A percentile compares a stretch with the other conserved stretches of the same genome.
Conservation (phyloP, 2,888 invertebrate species). For the Empis livida region DNA sequence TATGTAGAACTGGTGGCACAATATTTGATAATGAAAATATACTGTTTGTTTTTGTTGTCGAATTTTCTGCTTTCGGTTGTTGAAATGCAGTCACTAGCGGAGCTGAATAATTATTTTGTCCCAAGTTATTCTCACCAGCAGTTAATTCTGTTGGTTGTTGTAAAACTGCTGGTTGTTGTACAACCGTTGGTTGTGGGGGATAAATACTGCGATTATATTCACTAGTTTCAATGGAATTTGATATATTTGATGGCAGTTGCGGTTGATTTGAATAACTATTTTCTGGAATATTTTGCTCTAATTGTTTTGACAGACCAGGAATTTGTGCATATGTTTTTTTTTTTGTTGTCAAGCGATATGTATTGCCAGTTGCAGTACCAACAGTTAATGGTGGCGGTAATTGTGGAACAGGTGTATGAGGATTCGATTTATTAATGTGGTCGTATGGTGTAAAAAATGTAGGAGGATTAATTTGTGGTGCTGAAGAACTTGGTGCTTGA, state of each 20-base stretch:
- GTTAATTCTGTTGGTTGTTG: neutral
- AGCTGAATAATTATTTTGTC: slow-evolving; percentile 3
- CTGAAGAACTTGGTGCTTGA: too few species aligned
- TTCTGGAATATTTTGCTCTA: slow-evolving; percentile 6
- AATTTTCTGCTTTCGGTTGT: slow-evolving; percentile 9
- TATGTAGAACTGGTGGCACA: slow-evolving; percentile 24
- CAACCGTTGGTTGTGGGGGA: neutral
- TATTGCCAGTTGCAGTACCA: slow-evolving; percentile 27
- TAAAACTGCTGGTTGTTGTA: neutral
- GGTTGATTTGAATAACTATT: slow-evolving; percentile 2
- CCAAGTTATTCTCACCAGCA: too few species aligned
- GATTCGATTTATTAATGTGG: slow-evolving; percentile 19
- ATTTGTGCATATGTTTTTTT: slow-evolving; percentile 65
- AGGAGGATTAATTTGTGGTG: neutral
- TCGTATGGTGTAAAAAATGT: neutral
- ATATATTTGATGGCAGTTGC: slow-evolving; percentile 2
- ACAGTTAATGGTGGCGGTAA: slow-evolving; percentile 9
- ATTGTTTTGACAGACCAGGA: slow-evolving; percentile 45
- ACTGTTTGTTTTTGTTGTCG: neutral
- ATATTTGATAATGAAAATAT: slow-evolving; percentile 28
- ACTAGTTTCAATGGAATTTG: neutral
- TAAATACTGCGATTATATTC: slow-evolving; percentile 2
- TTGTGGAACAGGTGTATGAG: slow-evolving; percentile 26
- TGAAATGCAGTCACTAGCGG: slow-evolving; percentile 1
- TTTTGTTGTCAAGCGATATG: slow-evolving; percentile 53